Conservation (phyloP, 2,113 vertebrate genomes). For the Apteryx owenii region DNA sequence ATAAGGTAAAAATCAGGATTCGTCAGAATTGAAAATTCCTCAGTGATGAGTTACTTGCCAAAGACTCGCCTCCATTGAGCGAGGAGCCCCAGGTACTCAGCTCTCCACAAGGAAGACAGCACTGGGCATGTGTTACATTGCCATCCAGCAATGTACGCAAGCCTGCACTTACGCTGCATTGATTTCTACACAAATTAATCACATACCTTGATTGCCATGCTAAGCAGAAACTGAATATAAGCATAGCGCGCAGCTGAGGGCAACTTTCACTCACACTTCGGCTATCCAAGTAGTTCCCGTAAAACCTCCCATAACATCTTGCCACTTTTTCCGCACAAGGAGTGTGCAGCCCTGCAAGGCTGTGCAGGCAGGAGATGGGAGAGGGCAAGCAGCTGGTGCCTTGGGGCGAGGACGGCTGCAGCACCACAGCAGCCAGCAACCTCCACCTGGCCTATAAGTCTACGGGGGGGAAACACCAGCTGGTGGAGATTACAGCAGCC, state of each 20-base stretch:
- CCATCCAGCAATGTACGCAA: background rate
- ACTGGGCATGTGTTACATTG: background rate
- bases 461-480: background rate
- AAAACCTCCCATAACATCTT: background rate
- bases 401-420: background rate
- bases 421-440: background rate
- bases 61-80: background rate
- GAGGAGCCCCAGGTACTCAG: background rate
- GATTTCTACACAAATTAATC: background rate
- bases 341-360: background rate
- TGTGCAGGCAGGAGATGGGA: background rate
- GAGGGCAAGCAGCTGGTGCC: background rate
- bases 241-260: background rate
- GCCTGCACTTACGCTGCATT: background rate
- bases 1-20: background rate
- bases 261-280: background rate
- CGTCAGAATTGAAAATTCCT: background rate
- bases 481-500: constrained; percentile 31
- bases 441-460: background rate
- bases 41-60: background rate
- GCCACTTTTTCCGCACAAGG: background rate
- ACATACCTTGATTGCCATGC: background rate
- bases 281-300: background rate
- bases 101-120: background rate
- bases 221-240: background rate